Evolutionary conservation across 2,797 vertebrate species (phyloP).

Genomic region (Falco biarmicus): DNA sequence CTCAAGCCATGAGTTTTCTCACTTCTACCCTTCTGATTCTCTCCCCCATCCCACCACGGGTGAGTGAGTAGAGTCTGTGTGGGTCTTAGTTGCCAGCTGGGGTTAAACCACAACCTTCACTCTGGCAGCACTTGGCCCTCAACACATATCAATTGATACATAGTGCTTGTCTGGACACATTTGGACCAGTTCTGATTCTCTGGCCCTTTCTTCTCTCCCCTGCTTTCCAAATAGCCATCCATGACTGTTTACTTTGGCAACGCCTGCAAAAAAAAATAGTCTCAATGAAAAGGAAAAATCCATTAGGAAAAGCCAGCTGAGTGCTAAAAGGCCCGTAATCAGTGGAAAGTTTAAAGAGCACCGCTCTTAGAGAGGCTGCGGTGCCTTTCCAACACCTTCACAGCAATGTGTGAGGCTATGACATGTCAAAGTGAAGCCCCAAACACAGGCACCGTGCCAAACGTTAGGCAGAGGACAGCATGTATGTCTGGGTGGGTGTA

Average conservation of each 20-base stretch:
- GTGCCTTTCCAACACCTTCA: conserved; percentile 68
- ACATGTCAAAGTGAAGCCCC: conserved; percentile 68
- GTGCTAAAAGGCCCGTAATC: conserved; percentile 74
- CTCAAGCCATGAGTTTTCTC: no score
- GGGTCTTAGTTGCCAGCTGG: no score
- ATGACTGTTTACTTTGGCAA: conserved; percentile 61
- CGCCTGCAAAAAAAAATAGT: neutral
- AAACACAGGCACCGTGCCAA: conserved; percentile 49
- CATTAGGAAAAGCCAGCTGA: conserved; percentile 70
- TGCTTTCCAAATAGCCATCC: conserved; percentile 54
- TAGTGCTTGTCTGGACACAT: conserved; percentile 26
- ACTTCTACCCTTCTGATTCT: no score
- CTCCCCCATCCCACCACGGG: no score
- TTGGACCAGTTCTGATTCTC: conserved; percentile 22
- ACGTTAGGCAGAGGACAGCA: neutral
- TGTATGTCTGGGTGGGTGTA: neutral
- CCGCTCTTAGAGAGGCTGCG: conserved; percentile 30
- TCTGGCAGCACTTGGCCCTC: conserved; percentile 20
- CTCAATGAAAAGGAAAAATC: conserved; percentile 66
- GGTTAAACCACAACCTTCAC: no score
- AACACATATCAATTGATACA: conserved; percentile 4
- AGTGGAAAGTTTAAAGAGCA: conserved; percentile 69
- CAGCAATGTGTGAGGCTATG: conserved; percentile 62
- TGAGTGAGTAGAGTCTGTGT: no score
- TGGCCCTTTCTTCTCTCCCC: conserved; percentile 29